Base-by-base conservation (phyloP, 2,888 invertebrate genomes). In the Orchesellides sinensis region DNA sequence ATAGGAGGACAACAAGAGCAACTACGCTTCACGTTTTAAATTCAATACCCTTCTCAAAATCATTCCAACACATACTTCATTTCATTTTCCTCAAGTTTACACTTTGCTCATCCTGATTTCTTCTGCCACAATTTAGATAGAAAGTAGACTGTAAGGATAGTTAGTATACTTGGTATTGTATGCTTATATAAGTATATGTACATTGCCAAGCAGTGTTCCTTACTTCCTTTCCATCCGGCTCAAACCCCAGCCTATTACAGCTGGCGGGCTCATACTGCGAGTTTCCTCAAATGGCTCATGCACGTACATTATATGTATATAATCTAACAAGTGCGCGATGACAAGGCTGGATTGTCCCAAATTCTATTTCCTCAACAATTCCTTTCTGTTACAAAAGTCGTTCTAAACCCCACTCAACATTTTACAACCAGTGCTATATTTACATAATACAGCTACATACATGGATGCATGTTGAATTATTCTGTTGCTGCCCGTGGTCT, bases 331-430 rank as follows among this genome's bases (percentile, higher is more conserved):
- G 63, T 63, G 47, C 17, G 63, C 32, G 63, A 63, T 73, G 63
- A 73, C 61, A 73, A 63, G 52, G 61, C 17, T 73, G 52, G 32
- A 73, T 73, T 73, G 73, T 73, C 63, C 63, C 73, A 63, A 63
- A 73, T 63, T 73, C 63, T 63, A 73, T 73, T 73, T 73, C 73
- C 73, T 73, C 73, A 0, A 73, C 73, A 73, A 73, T 73, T 73
- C 35, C 72, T 63, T 63, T 73, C 63, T 63, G 63, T 63, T 73
- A 63, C 29, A 32, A 32, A 10, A 45, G 27, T 69, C 29, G n/a
- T 72, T 23, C 35, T 52, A 63, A 23, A 32, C 23, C 32, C 49
- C 17, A 73, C 63, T 63, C 63, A 21, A 25, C 59, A 59, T 40
- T 59, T 72, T 32, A 73, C 63, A 68, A 49, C 29, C 25, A 27